Conservation (phyloP, 2,113 vertebrate genomes). For the Aphyosemion australe region DNA sequence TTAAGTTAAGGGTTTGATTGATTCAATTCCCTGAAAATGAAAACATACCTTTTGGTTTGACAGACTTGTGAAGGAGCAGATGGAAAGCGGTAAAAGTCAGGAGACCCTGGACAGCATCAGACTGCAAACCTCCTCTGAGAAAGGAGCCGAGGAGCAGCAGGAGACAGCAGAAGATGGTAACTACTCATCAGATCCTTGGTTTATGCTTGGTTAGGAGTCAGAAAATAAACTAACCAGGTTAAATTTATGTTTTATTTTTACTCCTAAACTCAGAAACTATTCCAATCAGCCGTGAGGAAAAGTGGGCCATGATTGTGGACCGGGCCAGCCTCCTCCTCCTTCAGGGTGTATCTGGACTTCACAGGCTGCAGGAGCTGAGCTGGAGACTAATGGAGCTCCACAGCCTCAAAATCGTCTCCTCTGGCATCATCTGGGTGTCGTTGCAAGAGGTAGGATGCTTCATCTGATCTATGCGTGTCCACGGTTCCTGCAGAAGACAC, state of each 20-base stretch:
- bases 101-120: slow-evolving; percentile 53
- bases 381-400: slow-evolving; percentile 82
- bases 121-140: slow-evolving; percentile 56
- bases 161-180: slow-evolving; percentile 59
- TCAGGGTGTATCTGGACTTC: slow-evolving; percentile 64
- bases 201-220: background rate
- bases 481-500: background rate
- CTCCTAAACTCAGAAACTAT: slow-evolving; percentile 25
- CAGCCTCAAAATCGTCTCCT: slow-evolving; percentile 75
- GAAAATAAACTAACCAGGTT: background rate
- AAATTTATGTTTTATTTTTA: no score
- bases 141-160: slow-evolving; percentile 38
- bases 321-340: slow-evolving; percentile 69
- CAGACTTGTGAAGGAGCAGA: slow-evolving; percentile 65
- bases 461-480: background rate
- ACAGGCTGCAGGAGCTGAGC: slow-evolving; percentile 67
- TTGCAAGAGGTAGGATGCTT: slow-evolving; percentile 74
- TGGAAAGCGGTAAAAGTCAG: slow-evolving; percentile 49
- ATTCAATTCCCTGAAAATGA: background rate
- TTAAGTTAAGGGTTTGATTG: no score
- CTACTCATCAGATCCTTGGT: background rate
- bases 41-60: background rate
- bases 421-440: slow-evolving; percentile 78
- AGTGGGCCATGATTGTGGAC: slow-evolving; percentile 75
- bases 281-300: slow-evolving; percentile 44